Conservation (phyloP, 2,888 invertebrate species). For the Isoperla grammatica region DNA sequence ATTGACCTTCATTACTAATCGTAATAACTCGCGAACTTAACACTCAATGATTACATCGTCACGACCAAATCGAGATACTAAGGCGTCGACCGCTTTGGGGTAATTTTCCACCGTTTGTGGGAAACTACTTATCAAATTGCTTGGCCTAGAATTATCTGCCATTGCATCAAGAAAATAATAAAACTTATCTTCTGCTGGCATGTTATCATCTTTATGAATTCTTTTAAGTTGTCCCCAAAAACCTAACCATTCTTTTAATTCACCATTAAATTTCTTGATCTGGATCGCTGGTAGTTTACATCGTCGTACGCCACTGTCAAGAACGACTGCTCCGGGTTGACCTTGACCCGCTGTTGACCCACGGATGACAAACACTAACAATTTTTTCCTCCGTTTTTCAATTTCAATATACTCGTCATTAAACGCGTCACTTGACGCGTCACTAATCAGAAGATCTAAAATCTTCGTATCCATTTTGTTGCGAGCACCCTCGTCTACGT, state of each 20-base stretch:
- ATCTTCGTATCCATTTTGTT: too few species aligned
- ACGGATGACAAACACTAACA: too few species aligned
- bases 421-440: too few species aligned
- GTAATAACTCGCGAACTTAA: not conserved
- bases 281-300: not conserved
- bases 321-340: too few species aligned
- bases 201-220: not conserved
- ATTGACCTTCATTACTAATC: not conserved
- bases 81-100: not conserved
- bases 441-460: too few species aligned
- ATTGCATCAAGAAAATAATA: conserved; percentile 10
- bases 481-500: too few species aligned
- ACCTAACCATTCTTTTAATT: not conserved
- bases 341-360: too few species aligned
- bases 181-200: conserved; percentile 4
- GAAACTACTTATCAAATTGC: too few species aligned
- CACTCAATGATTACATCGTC: not conserved
- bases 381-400: too few species aligned
- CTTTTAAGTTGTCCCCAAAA: conserved; percentile 8
- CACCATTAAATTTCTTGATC: conserved; percentile 5
- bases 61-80: conserved; percentile 2
- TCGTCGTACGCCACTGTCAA: not conserved
- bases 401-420: too few species aligned
- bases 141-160: not conserved
- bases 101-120: not conserved